These are phyloP conservation scores for Austrolebias charrua DNA, from an alignment of 2,797 vertebrate genomes.

Conservation along the genomic window DNA sequence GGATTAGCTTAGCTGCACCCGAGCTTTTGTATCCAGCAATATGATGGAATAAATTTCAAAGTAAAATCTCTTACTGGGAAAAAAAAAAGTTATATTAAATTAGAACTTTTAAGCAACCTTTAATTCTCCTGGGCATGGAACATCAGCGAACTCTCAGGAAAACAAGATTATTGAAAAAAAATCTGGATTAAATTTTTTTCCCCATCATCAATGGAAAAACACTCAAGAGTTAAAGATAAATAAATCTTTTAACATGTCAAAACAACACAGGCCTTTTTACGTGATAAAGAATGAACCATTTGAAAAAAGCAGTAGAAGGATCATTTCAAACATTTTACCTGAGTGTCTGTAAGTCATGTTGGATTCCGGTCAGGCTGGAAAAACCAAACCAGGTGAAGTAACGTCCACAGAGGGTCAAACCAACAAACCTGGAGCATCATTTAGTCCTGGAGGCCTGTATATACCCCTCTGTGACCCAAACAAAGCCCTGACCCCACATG, in stretches of 20 bases:
- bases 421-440: conserved; percentile 19
- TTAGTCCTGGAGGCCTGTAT: conserved; percentile 57
- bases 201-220: too few relatives aligned
- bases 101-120: neutral
- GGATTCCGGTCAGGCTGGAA: conserved; percentile 41
- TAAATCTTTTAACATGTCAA: neutral
- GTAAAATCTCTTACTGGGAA: neutral
- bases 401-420: conserved; percentile 58
- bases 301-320: neutral
- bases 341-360: conserved; percentile 90
- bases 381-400: conserved; percentile 28
- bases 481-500: conserved; percentile 35
- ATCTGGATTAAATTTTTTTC: neutral
- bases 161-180: neutral
- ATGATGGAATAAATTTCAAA: neutral
- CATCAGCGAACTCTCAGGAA: neutral
- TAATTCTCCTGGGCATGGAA: neutral
- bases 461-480: conserved; percentile 67
- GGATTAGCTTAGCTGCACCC: neutral
- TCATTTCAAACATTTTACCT: conserved; percentile 75
- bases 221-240: neutral
- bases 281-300: neutral
- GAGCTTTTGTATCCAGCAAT: neutral
- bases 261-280: neutral
- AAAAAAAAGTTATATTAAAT: neutral